phyloP scores from a whole-genome alignment of 2,888 invertebrate genomes.

The Oscheius myriophilus region DNA sequence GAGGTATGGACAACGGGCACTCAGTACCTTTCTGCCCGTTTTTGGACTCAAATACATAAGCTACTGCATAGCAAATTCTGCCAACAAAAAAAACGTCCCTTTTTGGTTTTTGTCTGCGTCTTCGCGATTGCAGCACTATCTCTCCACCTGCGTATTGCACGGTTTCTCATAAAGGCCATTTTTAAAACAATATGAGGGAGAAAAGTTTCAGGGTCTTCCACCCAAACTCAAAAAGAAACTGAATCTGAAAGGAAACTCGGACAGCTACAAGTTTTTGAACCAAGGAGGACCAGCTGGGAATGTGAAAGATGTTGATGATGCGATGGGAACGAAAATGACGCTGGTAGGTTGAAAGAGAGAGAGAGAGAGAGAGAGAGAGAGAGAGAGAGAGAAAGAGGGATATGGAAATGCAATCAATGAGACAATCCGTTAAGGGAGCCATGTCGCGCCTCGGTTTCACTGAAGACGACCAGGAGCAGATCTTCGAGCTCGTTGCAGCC shows the following conservation, averaged over 20 bases:
- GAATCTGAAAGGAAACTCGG: constrained; percentile 32
- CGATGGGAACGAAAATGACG: not conserved
- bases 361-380: no score
- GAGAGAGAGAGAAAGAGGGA: no score
- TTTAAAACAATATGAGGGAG: no score
- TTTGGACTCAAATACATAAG: no score
- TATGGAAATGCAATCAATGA: no score
- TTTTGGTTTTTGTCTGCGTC: no score
- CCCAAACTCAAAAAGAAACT: constrained; percentile 20
- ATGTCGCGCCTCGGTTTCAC: constrained; percentile 55
- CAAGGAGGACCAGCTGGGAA: constrained; percentile 40
- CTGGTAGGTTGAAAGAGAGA: not conserved
- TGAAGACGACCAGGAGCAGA: constrained; percentile 48
- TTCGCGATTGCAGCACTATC: no score
- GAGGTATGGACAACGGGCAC: constrained; percentile 27
- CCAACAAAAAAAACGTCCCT: no score
- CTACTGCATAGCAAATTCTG: no score
- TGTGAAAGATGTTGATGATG: constrained; percentile 24
- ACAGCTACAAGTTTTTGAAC: constrained; percentile 50
- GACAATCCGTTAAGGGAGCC: constrained; percentile 55
- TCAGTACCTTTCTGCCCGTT: no score
- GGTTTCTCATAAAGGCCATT: no score
- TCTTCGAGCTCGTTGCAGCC: constrained; percentile 59
- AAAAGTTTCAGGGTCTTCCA: constrained; percentile 19
- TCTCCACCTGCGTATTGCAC: no score